Conservation (phyloP, 2,888 invertebrate genomes). For the Cryptops parisi region DNA sequence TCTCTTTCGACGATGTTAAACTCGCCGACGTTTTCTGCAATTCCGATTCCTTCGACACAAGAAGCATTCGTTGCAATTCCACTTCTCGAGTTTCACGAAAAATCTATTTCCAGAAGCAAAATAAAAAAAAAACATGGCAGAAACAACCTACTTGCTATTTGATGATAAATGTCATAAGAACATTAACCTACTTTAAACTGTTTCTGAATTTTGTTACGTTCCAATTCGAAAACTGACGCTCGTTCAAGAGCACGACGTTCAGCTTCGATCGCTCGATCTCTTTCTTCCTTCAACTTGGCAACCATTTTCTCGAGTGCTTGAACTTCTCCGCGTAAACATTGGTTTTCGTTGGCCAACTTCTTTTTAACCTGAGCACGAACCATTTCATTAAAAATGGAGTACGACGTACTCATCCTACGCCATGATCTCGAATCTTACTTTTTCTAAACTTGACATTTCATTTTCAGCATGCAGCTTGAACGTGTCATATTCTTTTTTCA, state of each 20-base stretch:
- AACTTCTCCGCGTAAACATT: not conserved
- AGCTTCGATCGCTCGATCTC: not conserved
- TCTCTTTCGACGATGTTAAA: no score
- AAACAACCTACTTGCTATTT: no score
- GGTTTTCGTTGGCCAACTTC: not conserved
- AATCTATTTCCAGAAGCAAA: no score
- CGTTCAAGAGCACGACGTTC: conserved; percentile 1
- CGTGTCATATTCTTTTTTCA: not conserved
- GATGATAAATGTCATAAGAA: no score
- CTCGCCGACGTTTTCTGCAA: no score
- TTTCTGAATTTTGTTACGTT: conserved; percentile 5
- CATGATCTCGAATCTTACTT: no score
- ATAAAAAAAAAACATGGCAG: not conserved
- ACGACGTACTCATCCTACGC: no score
- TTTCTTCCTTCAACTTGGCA: not conserved
- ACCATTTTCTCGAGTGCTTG: not conserved
- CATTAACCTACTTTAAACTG: conserved; percentile 5
- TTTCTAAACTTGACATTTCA: not conserved
- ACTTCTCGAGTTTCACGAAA: conserved; percentile 4
- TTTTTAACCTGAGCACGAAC: not conserved
- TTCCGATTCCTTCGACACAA: not conserved
- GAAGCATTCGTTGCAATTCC: not conserved
- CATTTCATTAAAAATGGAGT: no score
- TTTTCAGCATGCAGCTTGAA: not conserved
- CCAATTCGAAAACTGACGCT: not conserved